These are phyloP conservation scores for Pantelozetes paolii DNA, from an alignment of 2,888 invertebrate species.

Conservation along the genomic window DNA sequence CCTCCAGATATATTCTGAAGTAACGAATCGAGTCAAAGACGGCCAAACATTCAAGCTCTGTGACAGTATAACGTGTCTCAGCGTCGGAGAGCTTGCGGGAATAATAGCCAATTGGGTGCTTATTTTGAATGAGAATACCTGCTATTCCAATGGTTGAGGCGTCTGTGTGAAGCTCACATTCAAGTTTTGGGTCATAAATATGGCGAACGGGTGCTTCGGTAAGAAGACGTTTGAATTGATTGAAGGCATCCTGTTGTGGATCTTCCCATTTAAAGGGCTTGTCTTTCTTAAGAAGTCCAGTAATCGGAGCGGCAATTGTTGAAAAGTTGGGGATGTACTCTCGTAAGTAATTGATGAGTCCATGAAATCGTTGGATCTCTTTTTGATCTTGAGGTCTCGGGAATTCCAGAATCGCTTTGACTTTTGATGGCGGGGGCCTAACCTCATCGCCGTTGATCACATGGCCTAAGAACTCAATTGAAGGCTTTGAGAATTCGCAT, in stretches of 20 bases:
- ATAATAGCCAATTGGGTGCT: neutral
- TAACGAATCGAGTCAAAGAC: slow-evolving; percentile 4
- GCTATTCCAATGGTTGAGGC: slow-evolving; percentile 10
- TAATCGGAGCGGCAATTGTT: no score
- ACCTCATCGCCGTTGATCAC: slow-evolving; percentile 43
- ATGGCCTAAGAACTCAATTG: slow-evolving; percentile 47
- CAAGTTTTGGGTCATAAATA: neutral
- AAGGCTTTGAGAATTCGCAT: slow-evolving; percentile 43
- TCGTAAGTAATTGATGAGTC: slow-evolving; percentile 27
- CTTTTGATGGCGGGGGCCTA: slow-evolving; percentile 44
- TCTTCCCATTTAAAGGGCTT: neutral
- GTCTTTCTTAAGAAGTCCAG: neutral
- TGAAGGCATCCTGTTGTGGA: neutral
- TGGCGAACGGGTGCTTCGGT: neutral
- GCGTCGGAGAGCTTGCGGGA: neutral
- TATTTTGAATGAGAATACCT: neutral
- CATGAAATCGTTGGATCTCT: slow-evolving; percentile 46
- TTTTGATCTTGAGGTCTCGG: slow-evolving; percentile 41
- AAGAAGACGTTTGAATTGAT: neutral
- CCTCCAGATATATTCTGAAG: slow-evolving; percentile 35
- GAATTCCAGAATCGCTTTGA: slow-evolving; percentile 43
- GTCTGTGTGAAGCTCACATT: slow-evolving; percentile 23
- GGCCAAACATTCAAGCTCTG: slow-evolving; percentile 31
- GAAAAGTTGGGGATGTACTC: no score
- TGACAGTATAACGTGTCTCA: neutral